phyloP scores from a whole-genome alignment of 1,140 invertebrate genomes.

The Lanistes nyassanus region DNA sequence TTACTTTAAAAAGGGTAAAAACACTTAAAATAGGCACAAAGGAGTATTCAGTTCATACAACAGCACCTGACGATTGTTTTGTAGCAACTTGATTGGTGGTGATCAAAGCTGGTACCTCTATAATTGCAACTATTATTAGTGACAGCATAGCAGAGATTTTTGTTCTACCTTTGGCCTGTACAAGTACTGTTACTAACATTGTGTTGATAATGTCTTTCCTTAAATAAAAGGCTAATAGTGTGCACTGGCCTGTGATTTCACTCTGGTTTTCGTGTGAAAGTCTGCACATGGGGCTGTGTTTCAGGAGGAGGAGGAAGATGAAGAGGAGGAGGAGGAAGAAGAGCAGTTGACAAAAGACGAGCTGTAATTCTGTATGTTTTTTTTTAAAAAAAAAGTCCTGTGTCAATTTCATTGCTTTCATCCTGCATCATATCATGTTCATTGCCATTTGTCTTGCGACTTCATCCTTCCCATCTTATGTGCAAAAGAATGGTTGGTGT shows the following conservation, averaged over 20 bases:
- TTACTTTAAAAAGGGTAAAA: too few species aligned
- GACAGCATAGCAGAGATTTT: too few species aligned
- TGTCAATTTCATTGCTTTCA: background rate
- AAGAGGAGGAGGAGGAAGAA: slow-evolving; percentile 53
- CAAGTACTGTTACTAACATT: background rate
- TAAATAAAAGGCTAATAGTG: too few species aligned
- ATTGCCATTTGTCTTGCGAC: too few species aligned
- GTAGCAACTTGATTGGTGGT: background rate
- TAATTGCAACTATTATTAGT: too few species aligned
- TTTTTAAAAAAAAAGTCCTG: background rate
- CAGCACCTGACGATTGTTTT: background rate
- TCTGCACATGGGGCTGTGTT: too few species aligned
- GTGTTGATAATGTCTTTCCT: background rate
- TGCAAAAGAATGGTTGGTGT: too few species aligned
- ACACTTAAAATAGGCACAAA: slow-evolving; percentile 9
- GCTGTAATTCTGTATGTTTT: slow-evolving; percentile 39
- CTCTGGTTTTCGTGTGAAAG: too few species aligned
- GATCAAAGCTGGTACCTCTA: background rate
- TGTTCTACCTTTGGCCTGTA: background rate
- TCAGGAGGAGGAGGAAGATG: slow-evolving; percentile 52
- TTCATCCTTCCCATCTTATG: too few species aligned
- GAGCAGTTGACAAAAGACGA: slow-evolving; percentile 47
- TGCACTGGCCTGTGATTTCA: too few species aligned
- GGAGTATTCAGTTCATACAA: slow-evolving; percentile 18
- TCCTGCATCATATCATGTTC: background rate